Evolutionary conservation across 2,888 invertebrate species (phyloP).

Genomic region (Agrilus cyanescens): DNA sequence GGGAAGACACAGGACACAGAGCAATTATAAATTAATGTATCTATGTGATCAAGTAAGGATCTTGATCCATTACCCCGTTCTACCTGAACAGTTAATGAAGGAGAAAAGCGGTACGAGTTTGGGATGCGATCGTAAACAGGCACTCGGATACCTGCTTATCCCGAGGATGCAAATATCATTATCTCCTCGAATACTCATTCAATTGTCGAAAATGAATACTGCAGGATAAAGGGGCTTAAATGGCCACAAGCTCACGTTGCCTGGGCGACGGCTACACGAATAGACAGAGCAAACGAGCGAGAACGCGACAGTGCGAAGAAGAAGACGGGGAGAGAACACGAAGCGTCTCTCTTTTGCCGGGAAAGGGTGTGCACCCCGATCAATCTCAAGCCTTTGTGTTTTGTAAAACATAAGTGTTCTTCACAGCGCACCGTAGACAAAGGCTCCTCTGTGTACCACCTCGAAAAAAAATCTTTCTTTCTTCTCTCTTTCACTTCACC

Average conservation of each 20-base stretch:
- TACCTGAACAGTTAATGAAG: not conserved
- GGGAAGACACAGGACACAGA: no score
- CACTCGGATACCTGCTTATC: conserved; percentile 26
- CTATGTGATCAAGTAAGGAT: no score
- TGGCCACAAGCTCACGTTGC: conserved; percentile 33
- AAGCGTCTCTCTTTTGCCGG: conserved; percentile 22
- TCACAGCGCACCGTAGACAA: conserved; percentile 20
- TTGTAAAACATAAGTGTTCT: conserved; percentile 27
- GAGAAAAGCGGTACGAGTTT: conserved; percentile 1
- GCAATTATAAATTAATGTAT: no score
- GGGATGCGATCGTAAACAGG: conserved; percentile 19
- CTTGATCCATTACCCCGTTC: no score
- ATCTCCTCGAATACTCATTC: conserved; percentile 35
- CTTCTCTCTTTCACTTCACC: no score
- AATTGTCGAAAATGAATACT: conserved; percentile 35
- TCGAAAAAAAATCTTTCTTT: no score
- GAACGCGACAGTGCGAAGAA: conserved; percentile 7
- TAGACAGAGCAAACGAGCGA: conserved; percentile 6
- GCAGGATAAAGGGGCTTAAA: conserved; percentile 33
- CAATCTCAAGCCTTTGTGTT: conserved; percentile 33
- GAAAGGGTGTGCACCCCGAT: conserved; percentile 34
- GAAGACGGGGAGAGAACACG: conserved; percentile 1
- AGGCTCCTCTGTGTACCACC: conserved; percentile 5
- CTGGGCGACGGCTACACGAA: conserved; percentile 23
- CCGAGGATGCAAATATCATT: conserved; percentile 36